These are phyloP conservation scores for Latheticus oryzae DNA, from an alignment of 2,888 invertebrate species.

Conservation along the genomic window DNA sequence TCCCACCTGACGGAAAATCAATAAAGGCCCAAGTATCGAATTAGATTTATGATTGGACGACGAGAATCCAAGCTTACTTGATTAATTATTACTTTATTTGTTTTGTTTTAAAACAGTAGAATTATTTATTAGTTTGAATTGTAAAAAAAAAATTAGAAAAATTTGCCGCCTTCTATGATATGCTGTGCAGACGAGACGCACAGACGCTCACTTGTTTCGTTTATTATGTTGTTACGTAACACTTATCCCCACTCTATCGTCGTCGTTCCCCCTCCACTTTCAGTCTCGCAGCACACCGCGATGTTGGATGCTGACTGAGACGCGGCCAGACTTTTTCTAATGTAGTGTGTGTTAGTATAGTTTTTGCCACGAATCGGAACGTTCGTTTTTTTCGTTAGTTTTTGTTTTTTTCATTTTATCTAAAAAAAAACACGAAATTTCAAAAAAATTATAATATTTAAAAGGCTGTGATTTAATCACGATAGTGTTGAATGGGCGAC, in stretches of 20 bases:
- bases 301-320: slow-evolving; percentile 60
- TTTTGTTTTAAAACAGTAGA: no score
- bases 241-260: slow-evolving; percentile 50
- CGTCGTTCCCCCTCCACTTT: slow-evolving; percentile 51
- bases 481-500: background rate
- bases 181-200: slow-evolving; percentile 35
- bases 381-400: slow-evolving; percentile 57
- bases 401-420: slow-evolving; percentile 21
- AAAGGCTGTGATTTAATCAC: background rate
- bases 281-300: slow-evolving; percentile 48
- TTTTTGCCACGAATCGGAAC: slow-evolving; percentile 63
- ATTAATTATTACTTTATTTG: no score
- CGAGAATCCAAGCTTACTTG: no score
- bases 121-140: no score
- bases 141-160: slow-evolving; percentile 11
- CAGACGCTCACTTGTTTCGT: slow-evolving; percentile 54
- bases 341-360: slow-evolving; percentile 64
- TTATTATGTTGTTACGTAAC: slow-evolving; percentile 61
- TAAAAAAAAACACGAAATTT: no score
- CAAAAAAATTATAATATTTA: slow-evolving; percentile 7
- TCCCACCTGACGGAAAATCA: no score
- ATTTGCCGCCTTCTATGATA: slow-evolving; percentile 32
- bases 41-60: no score
- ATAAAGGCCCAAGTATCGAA: no score
- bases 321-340: slow-evolving; percentile 63